These are phyloP conservation scores for Myopa testacea DNA, from an alignment of 2,888 invertebrate genomes.

Conservation along the genomic window DNA sequence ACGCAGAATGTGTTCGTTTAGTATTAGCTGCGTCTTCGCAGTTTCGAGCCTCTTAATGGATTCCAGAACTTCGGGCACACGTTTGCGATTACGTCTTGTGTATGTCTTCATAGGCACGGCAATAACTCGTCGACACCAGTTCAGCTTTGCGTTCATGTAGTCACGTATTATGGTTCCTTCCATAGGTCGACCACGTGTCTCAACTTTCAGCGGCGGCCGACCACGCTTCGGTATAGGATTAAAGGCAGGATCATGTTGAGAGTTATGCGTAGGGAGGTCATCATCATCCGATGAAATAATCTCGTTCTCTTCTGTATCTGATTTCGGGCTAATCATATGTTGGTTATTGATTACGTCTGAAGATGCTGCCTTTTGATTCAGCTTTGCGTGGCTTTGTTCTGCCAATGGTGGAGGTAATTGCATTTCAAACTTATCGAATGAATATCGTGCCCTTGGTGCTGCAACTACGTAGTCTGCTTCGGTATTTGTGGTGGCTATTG, in stretches of 20 bases:
- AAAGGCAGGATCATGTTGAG: background rate
- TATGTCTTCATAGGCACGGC: conserved; percentile 56
- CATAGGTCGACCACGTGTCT: conserved; percentile 32
- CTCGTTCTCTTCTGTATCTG: background rate
- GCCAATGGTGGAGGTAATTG: background rate
- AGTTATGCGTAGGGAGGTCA: background rate
- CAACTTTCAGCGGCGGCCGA: conserved; percentile 17
- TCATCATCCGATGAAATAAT: conserved; percentile 2
- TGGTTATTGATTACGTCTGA: background rate
- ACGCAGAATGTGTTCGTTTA: conserved; percentile 54
- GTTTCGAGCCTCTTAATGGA: conserved; percentile 53
- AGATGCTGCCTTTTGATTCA: background rate
- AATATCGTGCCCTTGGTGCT: conserved; percentile 57
- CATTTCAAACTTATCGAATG: conserved; percentile 60
- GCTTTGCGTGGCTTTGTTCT: background rate
- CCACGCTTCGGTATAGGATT: background rate
- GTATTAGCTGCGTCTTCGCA: conserved; percentile 48
- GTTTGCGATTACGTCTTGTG: conserved; percentile 55
- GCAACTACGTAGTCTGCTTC: conserved; percentile 36
- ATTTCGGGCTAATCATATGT: background rate
- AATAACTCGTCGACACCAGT: conserved; percentile 56
- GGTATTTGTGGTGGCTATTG: conserved; percentile 43
- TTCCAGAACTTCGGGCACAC: conserved; percentile 46
- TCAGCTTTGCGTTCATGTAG: conserved; percentile 43
- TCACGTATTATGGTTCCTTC: conserved; percentile 39